Percentiles rank a stretch among this genome's conserved stretches.
These are phyloP conservation scores for Anguilla megastoma DNA, from an alignment of 2,797 vertebrate species.

Conservation along the genomic window DNA sequence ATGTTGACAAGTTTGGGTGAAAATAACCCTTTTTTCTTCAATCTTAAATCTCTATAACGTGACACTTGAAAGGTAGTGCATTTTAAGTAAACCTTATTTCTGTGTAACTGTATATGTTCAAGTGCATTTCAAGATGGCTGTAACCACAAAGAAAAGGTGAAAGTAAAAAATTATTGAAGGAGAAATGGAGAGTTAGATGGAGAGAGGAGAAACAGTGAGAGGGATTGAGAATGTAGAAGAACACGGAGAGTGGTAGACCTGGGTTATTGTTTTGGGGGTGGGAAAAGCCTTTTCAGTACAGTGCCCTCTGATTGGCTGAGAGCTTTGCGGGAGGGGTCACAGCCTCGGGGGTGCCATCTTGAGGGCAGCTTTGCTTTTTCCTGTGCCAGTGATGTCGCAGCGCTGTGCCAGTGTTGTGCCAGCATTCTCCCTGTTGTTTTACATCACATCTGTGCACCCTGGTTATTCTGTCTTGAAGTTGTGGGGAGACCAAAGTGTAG, in stretches of 20 bases:
- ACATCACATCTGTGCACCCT: constrained; percentile 67
- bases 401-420: background rate
- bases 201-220: background rate
- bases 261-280: no score
- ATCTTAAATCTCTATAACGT: background rate
- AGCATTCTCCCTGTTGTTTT: constrained; percentile 58
- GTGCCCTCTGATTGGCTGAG: background rate
- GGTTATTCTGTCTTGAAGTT: constrained; percentile 55
- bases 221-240: background rate
- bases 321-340: background rate
- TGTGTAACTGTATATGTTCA: background rate
- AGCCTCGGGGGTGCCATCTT: background rate
- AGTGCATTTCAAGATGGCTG: background rate
- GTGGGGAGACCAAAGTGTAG: background rate
- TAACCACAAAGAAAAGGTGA: background rate
- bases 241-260: background rate
- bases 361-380: background rate
- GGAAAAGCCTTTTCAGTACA: background rate
- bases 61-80: no score
- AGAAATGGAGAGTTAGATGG: background rate
- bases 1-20: background rate
- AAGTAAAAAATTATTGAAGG: background rate
- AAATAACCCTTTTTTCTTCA: background rate
- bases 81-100: background rate
- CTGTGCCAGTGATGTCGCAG: background rate